Conservation (phyloP, 1,140 invertebrate genomes). For the Leptinotarsa undecemlineata region DNA sequence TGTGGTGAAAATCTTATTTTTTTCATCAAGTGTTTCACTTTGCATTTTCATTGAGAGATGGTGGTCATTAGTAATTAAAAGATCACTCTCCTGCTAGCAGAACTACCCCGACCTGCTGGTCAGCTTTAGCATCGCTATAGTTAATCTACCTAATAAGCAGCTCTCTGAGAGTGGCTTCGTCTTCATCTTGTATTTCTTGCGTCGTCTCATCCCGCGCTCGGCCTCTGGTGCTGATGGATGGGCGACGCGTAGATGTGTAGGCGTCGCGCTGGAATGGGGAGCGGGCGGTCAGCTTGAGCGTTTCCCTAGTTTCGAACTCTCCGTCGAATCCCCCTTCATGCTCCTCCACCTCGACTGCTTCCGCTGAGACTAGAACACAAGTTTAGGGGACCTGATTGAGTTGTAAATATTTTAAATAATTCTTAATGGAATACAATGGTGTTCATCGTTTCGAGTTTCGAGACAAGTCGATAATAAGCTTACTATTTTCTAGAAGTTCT, state of each 20-base stretch:
- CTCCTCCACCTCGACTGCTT: constrained; percentile 56
- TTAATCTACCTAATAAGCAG: constrained; percentile 78
- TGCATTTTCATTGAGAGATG: background rate
- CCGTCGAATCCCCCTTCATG: constrained; percentile 51
- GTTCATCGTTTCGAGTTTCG: no score
- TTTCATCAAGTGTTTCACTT: no score
- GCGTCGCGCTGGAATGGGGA: constrained; percentile 37
- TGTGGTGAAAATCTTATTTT: no score
- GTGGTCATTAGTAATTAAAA: background rate
- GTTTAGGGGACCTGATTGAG: constrained; percentile 2
- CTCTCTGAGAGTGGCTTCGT: constrained; percentile 83
- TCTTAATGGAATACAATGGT: no score
- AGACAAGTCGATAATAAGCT: no score
- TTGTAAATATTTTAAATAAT: background rate
- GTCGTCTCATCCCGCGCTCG: constrained; percentile 55
- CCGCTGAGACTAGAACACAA: constrained; percentile 43
- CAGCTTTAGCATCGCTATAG: background rate
- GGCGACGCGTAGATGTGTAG: constrained; percentile 45
- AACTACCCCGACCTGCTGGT: background rate
- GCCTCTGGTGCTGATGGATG: constrained; percentile 36
- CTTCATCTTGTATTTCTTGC: constrained; percentile 69
- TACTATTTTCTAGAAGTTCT: no score
- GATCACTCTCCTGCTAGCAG: background rate
- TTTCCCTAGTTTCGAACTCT: constrained; percentile 49
- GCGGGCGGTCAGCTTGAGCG: constrained; percentile 54